Evolutionary conservation across 30 jellyfish, hydroid and myxozoan genomes (phyloP).

Genomic region (Phacellophora camtschatica): DNA sequence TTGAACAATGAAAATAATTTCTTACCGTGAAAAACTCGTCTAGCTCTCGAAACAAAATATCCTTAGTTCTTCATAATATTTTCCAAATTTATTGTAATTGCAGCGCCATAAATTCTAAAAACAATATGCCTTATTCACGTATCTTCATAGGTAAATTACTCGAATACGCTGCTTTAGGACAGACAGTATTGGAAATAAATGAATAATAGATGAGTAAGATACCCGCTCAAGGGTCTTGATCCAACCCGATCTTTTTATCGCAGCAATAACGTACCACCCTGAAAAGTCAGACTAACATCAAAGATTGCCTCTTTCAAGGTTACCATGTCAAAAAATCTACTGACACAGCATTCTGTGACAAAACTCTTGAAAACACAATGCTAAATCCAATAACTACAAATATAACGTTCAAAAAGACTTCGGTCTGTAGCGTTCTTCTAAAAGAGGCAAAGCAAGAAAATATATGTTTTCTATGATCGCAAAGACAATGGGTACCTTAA

Average conservation of each 20-base stretch:
- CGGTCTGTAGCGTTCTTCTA: no score
- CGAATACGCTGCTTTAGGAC: conserved; percentile 50
- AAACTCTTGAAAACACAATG: no score
- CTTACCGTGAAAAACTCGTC: neutral
- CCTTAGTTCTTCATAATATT: neutral
- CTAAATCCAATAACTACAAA: no score
- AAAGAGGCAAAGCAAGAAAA: no score
- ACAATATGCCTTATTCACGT: neutral
- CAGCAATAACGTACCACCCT: conserved; percentile 63
- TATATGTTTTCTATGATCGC: no score
- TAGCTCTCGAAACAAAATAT: neutral
- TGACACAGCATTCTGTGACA: no score
- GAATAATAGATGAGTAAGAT: conserved; percentile 55
- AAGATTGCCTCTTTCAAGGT: conserved; percentile 24
- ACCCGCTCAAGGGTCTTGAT: conserved; percentile 67
- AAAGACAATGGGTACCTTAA: no score
- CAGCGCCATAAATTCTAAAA: no score
- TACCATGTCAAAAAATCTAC: no score
- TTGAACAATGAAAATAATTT: neutral
- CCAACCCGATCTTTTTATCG: conserved; percentile 74
- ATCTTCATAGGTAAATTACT: neutral
- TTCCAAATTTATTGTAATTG: neutral
- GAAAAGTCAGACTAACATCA: conserved; percentile 61
- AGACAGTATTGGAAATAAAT: neutral
- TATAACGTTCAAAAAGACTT: no score